These are phyloP conservation scores for Lordiphosa collinella DNA, from an alignment of 1,140 invertebrate genomes.

Conservation along the genomic window DNA sequence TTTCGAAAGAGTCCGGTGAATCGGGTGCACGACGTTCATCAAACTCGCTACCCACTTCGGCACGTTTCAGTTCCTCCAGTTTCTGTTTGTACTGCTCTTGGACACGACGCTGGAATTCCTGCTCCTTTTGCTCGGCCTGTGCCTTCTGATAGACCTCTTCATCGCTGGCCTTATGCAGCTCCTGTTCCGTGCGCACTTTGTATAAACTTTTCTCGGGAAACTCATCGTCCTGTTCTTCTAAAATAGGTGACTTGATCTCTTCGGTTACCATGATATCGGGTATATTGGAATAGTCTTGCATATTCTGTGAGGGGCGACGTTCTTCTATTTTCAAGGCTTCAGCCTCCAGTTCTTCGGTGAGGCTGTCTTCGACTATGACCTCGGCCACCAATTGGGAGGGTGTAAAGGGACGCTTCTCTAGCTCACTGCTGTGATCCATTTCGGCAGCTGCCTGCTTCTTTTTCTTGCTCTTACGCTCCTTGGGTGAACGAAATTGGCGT, in stretches of 20 bases:
- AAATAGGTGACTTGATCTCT: conserved; percentile 80
- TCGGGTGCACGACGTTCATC: conserved; percentile 83
- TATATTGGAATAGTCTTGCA: conserved; percentile 81
- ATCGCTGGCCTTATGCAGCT: conserved; percentile 67
- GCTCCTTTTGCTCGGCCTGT: conserved; percentile 65
- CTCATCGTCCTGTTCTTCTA: conserved; percentile 55
- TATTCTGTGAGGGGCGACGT: conserved; percentile 70
- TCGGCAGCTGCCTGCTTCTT: conserved; percentile 70
- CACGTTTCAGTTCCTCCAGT: conserved; percentile 79
- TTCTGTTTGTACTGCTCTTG: conserved; percentile 77
- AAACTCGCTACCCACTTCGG: conserved; percentile 66
- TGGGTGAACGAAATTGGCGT: conserved; percentile 70
- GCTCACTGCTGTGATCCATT: conserved; percentile 70
- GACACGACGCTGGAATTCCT: conserved; percentile 72
- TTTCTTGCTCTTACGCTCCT: conserved; percentile 68
- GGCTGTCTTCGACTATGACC: conserved; percentile 81
- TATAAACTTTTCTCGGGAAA: conserved; percentile 69
- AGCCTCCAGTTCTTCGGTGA: conserved; percentile 81
- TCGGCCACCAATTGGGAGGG: conserved; percentile 76
- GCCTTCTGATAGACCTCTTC: conserved; percentile 46
- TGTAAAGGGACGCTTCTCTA: conserved; percentile 74
- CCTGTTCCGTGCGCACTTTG: conserved; percentile 73
- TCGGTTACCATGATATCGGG: conserved; percentile 87
- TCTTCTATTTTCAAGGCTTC: conserved; percentile 79
- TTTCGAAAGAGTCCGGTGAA: conserved; percentile 94